Evolutionary conservation across 2,888 invertebrate species (phyloP), one percentile per base, ranked within the genome.

Genomic region (Melieria picta): DNA sequence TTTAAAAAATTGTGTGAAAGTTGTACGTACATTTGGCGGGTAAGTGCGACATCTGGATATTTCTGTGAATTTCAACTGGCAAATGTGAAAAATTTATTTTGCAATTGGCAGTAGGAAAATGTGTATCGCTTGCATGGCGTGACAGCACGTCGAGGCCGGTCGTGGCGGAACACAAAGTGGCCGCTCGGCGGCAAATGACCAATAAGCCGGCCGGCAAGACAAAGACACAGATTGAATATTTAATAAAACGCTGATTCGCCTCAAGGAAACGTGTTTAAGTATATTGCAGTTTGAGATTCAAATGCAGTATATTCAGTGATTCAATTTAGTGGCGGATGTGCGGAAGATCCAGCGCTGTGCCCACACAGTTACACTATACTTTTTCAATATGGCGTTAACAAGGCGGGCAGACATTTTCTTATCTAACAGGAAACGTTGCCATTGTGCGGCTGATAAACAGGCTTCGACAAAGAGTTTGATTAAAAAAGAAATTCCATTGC

Each of bases 161-260:
- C 16, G 45, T 69, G 43, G 55, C 65, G n/a, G 47, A 43, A 57
- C 5, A 45, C 46, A 55, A 65, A 55, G 45, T 61, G 58, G 16
- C 45, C 57, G 48, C 16, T 52, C 52, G 11, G 1, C 1, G n/a
- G 52, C 5, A 52, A 52, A 13, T 56, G 43, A 68, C 30, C 11
- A 5, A 10, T 70, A 63, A 60, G 75, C 78, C 78, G 78, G 78
- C 77, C 78, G 77, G 78, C 74, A 58, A 65, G 52, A 67, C 10
- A 11, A 42, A 30, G 3, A 30, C 30, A 30, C 30, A 30, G 30
- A 30, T 30, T 30, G 3, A 30, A 30, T 30, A 30, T 30, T 30
- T 30, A 30, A 30, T 30, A 30, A 30, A 30, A 30, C 30, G 30
- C 30, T 30, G 30, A 30, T 30, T 30, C 30, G 30, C 30, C 30